phyloP scores from a whole-genome alignment of 2,888 invertebrate genomes.

The Eupeodes luniger region DNA sequence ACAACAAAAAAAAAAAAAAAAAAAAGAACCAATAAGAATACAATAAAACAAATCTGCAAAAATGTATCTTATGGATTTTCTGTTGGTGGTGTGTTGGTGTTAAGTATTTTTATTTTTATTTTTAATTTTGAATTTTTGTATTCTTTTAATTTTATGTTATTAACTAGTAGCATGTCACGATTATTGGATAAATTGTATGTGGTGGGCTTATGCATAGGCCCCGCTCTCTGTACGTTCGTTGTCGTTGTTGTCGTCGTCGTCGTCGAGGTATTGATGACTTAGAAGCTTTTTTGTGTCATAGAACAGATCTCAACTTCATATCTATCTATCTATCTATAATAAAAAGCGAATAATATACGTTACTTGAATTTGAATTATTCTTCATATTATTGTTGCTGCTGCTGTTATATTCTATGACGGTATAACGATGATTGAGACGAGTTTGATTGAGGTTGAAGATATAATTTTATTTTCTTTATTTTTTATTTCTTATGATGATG shows the following conservation, averaged over 20 bases:
- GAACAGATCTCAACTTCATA: not conserved
- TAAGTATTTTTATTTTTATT: constrained; percentile 12
- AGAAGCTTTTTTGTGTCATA: constrained; percentile 55
- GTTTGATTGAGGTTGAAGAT: constrained; percentile 49
- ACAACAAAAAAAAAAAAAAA: not conserved
- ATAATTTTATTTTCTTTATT: constrained; percentile 21
- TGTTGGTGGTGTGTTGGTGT: constrained; percentile 35
- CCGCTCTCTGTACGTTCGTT: not conserved
- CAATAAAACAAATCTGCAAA: constrained; percentile 58
- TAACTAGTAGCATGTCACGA: constrained; percentile 73
- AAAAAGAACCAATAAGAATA: constrained; percentile 36
- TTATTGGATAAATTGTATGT: constrained; percentile 36
- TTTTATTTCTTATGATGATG: not conserved
- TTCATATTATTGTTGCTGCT: not conserved
- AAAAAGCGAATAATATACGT: constrained; percentile 55
- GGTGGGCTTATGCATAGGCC: constrained; percentile 11
- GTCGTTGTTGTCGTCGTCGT: no score
- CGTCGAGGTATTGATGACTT: constrained; percentile 56
- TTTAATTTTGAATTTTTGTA: not conserved
- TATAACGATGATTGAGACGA: constrained; percentile 62
- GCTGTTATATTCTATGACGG: constrained; percentile 48
- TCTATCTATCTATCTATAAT: constrained; percentile 13
- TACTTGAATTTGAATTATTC: constrained; percentile 58
- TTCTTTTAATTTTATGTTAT: constrained; percentile 37
- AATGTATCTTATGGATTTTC: constrained; percentile 23